Base-by-base conservation (phyloP, 2,113 vertebrate genomes). In the Gallinago media region DNA sequence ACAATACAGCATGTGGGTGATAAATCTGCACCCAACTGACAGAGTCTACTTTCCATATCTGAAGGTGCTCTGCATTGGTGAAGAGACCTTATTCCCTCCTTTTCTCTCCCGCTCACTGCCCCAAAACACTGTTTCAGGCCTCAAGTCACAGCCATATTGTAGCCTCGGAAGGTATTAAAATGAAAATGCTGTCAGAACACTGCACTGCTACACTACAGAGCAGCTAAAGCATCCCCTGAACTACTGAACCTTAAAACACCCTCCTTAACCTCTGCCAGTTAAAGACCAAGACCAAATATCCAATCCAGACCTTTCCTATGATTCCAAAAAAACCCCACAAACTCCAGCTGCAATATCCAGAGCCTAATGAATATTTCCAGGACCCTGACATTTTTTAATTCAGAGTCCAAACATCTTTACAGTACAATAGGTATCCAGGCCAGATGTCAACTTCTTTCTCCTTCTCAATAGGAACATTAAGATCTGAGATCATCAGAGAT, bases 71-170 rank as follows among this genome's bases (percentile, higher is more conserved):
- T 26, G 77, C n/a, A 27, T 13, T 67, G 83, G 55, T 19, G 61
- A 49, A 38, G 40, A 59, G 18, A 14, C 13, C 12, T 47, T 2
- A 6, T 10, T 6, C 34, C 29, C 29, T 31, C 0, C 4, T 27
- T 3, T 78, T 47, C 12, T 25, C 6, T 15, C 66, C n/a, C 20
- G 8, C 21, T 70, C 1, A 0, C 18, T 10, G 16, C 32, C 52
- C 82, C 58, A 62, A 78, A 91, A 32, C 25, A 2, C 29, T 3
- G 3, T 12, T 21, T 42, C 22, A 26, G n/a, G 9, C 16, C 42
- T 67, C 58, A 66, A 59, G 63, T 44, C 23, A 7, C 0, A 0
- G 31, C 32, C 47, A 4, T 4, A 8, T n/a, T 71, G 63, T 15
- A 31, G 44, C 22, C 59, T 7, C 23, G 12, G 46, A 55, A 22